A percentile compares a stretch with the other conserved stretches of the same genome.
phyloP scores from a whole-genome alignment of 2,888 invertebrate species.

The Corythucha ciliata region DNA sequence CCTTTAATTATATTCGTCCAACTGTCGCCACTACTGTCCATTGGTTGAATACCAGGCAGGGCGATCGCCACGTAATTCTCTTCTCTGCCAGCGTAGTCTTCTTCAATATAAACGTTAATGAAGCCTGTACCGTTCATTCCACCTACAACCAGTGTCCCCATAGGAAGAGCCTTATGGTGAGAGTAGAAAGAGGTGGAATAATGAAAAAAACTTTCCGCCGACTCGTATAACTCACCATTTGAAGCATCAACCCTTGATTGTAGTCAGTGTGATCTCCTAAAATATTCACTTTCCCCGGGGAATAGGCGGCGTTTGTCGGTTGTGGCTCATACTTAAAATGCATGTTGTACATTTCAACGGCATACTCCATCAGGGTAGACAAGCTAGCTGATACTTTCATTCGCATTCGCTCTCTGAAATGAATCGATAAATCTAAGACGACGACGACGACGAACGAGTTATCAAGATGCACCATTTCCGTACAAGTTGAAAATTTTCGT shows the following conservation, averaged over 20 bases:
- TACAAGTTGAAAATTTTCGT: conserved; percentile 17
- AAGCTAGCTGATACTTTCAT: conserved; percentile 10
- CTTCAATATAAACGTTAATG: conserved; percentile 48
- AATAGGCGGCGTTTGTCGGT: conserved; percentile 58
- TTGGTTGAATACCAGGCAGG: conserved; percentile 4
- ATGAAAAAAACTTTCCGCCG: neutral
- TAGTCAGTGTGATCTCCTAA: conserved; percentile 95
- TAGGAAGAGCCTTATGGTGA: conserved; percentile 60
- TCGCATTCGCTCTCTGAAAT: conserved; percentile 14
- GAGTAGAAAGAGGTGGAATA: neutral
- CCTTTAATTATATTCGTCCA: conserved; percentile 17
- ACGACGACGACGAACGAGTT: neutral
- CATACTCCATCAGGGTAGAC: conserved; percentile 18
- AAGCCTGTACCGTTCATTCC: conserved; percentile 47
- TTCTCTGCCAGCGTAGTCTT: conserved; percentile 46
- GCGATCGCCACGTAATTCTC: conserved; percentile 3
- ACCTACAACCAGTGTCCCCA: conserved; percentile 74
- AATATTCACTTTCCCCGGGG: conserved; percentile 87
- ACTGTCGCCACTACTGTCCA: conserved; percentile 13
- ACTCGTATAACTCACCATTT: conserved; percentile 61
- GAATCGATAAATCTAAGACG: neutral
- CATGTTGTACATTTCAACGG: conserved; percentile 16
- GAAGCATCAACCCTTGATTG: conserved; percentile 87
- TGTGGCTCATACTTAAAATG: conserved; percentile 10
- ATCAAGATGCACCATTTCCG: neutral